phyloP scores from a whole-genome alignment of 1,140 invertebrate genomes.

The Antheraea pernyi region DNA sequence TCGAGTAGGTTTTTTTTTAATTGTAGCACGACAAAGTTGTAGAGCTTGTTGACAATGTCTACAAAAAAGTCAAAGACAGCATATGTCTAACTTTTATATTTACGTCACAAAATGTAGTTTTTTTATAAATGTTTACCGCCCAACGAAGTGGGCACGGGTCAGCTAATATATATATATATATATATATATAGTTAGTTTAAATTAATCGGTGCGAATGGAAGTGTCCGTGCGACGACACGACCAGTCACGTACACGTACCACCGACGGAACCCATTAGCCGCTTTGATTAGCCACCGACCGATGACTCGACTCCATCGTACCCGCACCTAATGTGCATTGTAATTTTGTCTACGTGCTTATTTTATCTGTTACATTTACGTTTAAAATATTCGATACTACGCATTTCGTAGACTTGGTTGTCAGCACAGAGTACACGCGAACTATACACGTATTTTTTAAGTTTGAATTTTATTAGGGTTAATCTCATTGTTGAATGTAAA shows the following conservation, averaged over 20 bases:
- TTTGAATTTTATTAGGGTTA: no score
- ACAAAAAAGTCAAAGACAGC: no score
- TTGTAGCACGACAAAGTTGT: no score
- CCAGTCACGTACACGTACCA: not conserved
- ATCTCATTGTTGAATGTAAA: no score
- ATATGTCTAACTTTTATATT: no score
- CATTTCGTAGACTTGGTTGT: not conserved
- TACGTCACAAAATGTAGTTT: no score
- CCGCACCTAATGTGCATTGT: conserved; percentile 3
- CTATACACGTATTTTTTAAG: no score
- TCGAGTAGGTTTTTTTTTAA: no score
- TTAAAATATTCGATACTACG: conserved; percentile 2
- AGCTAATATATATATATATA: not conserved
- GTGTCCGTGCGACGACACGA: not conserved
- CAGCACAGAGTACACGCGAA: no score
- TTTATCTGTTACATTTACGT: not conserved
- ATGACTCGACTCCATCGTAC: not conserved
- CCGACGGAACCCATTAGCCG: not conserved
- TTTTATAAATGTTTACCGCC: no score
- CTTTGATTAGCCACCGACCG: not conserved
- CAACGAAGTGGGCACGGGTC: no score
- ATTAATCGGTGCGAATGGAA: not conserved
- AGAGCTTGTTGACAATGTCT: no score
- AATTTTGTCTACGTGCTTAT: conserved; percentile 1
- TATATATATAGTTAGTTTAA: not conserved